Evolutionary conservation across 2,888 invertebrate species (phyloP).

Genomic region (Bedellia somnulentella): DNA sequence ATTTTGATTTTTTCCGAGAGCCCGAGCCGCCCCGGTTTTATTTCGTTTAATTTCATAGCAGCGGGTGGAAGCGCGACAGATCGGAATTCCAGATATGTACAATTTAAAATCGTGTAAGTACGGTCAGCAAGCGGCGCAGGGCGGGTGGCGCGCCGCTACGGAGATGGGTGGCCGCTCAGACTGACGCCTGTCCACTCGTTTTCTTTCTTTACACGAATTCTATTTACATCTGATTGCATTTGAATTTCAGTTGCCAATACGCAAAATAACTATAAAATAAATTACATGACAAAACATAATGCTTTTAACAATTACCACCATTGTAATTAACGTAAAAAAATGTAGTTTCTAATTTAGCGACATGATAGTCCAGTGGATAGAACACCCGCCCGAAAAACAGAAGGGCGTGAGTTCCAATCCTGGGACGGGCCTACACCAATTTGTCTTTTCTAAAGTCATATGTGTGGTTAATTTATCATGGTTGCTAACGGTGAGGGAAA

Average conservation of each 20-base stretch:
- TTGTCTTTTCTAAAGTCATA: too few relatives aligned
- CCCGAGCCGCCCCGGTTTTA: conserved; percentile 50
- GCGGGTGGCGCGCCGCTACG: conserved; percentile 21
- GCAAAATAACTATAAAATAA: too few relatives aligned
- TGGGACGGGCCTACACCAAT: too few relatives aligned
- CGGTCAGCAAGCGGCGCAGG: conserved; percentile 36
- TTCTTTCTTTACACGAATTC: conserved; percentile 58
- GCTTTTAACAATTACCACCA: too few relatives aligned
- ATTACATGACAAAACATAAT: conserved; percentile 64
- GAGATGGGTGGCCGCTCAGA: conserved; percentile 33
- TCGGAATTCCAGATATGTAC: conserved; percentile 63
- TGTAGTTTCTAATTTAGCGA: too few relatives aligned
- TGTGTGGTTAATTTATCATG: too few relatives aligned
- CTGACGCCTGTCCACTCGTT: conserved; percentile 60
- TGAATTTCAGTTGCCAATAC: conserved; percentile 62
- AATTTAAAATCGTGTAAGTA: conserved; percentile 63
- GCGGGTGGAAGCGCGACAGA: conserved; percentile 58
- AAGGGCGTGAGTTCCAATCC: too few relatives aligned
- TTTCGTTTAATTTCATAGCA: conserved; percentile 62
- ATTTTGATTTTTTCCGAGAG: conserved; percentile 58
- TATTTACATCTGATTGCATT: conserved; percentile 63
- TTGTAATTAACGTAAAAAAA: too few relatives aligned
- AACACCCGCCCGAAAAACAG: too few relatives aligned
- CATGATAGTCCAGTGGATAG: too few relatives aligned
- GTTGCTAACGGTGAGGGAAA: too few relatives aligned